Conservation (phyloP, 2,888 invertebrate genomes). For the Dasypogon diadema region DNA sequence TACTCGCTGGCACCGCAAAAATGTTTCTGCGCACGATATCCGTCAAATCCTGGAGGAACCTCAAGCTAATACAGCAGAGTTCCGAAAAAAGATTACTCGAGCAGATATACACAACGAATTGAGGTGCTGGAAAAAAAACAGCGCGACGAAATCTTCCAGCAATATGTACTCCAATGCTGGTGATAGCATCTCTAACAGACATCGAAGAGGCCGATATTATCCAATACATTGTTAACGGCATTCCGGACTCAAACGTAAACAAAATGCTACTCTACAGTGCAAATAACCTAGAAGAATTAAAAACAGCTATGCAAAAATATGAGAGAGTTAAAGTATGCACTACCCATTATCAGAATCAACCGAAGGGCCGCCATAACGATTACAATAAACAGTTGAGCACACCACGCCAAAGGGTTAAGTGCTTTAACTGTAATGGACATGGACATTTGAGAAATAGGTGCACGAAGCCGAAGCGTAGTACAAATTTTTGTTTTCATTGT, state of each 20-base stretch:
- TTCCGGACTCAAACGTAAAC: not conserved
- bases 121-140: not conserved
- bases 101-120: too few relatives aligned
- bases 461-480: too few relatives aligned
- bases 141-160: not conserved
- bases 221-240: constrained; percentile 1
- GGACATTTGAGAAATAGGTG: too few relatives aligned
- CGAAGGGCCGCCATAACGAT: too few relatives aligned
- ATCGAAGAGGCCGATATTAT: not conserved
- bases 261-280: constrained; percentile 5
- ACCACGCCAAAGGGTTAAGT: too few relatives aligned
- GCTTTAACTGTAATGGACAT: too few relatives aligned
- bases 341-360: too few relatives aligned
- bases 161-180: constrained; percentile 12
- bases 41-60: not conserved
- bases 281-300: too few relatives aligned
- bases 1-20: not conserved
- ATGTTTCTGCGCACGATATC: constrained; percentile 6
- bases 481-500: too few relatives aligned
- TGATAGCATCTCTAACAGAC: not conserved
- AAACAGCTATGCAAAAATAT: not conserved
- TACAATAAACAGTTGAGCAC: too few relatives aligned
- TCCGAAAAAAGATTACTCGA: not conserved
- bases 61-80: not conserved
- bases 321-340: not conserved